These are phyloP conservation scores for Dryobota labecula DNA, from an alignment of 2,888 invertebrate genomes.

Conservation along the genomic window DNA sequence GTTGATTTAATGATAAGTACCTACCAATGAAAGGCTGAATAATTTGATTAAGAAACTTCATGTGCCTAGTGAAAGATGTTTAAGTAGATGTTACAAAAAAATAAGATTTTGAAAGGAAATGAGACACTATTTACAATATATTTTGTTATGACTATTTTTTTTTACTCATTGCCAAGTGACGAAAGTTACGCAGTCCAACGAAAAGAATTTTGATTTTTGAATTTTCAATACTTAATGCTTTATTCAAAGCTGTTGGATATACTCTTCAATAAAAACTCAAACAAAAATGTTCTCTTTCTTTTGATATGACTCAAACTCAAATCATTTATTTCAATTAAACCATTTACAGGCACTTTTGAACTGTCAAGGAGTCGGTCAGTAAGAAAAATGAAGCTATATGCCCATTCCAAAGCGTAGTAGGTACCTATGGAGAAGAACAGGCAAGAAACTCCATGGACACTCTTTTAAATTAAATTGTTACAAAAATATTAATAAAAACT, in stretches of 20 bases:
- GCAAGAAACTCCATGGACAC: too few species aligned
- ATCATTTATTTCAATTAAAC: too few species aligned
- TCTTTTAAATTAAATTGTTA: too few species aligned
- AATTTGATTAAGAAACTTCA: neutral
- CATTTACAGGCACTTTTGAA: too few species aligned
- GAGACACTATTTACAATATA: neutral
- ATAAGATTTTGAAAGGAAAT: neutral
- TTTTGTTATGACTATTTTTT: neutral
- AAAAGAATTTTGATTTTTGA: neutral
- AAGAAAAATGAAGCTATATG: too few species aligned
- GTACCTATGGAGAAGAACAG: too few species aligned
- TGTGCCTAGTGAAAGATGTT: neutral
- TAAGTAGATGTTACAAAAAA: neutral
- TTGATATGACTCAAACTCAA: too few species aligned
- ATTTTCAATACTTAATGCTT: neutral
- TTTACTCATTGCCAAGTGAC: neutral
- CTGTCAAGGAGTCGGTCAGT: too few species aligned
- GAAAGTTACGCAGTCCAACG: neutral
- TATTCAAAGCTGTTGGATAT: too few species aligned
- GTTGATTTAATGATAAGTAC: neutral
- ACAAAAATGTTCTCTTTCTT: neutral
- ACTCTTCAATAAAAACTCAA: neutral
- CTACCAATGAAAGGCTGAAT: constrained; percentile 16
- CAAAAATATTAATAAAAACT: too few species aligned
- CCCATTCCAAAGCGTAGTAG: too few species aligned